These are phyloP conservation scores for Stichopus horrens DNA, from an alignment of 53 echinoderm and acorn worm genomes.

Conservation along the genomic window DNA sequence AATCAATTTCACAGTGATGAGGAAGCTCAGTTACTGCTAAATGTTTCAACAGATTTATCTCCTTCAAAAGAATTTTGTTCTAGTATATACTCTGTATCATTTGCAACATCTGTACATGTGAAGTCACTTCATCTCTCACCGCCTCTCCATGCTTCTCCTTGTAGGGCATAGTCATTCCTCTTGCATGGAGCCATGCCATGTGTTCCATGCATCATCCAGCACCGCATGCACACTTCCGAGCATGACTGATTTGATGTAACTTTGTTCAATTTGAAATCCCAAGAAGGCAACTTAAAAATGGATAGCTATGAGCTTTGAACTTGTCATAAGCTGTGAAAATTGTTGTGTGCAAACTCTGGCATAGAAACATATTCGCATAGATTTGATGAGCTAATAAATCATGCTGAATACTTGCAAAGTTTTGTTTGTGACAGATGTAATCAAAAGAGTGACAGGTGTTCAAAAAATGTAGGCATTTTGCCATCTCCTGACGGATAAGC, in stretches of 20 bases:
- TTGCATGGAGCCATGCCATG: too few relatives aligned
- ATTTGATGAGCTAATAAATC: conserved; percentile 41
- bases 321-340: conserved; percentile 41
- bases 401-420: conserved; percentile 28
- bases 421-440: conserved; percentile 40
- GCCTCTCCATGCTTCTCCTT: too few relatives aligned
- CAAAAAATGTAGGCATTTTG: conserved; percentile 17
- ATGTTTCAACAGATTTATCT: too few relatives aligned
- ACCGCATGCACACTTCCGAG: not conserved
- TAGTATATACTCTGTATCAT: too few relatives aligned
- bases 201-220: not conserved
- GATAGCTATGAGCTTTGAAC: conserved; percentile 18
- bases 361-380: conserved; percentile 37
- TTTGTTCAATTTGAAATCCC: conserved; percentile 1
- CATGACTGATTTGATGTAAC: conserved; percentile 10
- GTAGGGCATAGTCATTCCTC: too few relatives aligned
- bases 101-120: too few relatives aligned
- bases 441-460: conserved; percentile 39
- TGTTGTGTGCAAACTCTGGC: conserved; percentile 30
- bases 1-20: too few relatives aligned
- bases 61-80: too few relatives aligned
- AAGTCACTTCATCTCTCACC: too few relatives aligned
- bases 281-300: not conserved
- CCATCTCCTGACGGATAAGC: conserved; percentile 15
- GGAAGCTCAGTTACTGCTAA: too few relatives aligned